Evolutionary conservation across 2,888 invertebrate genomes (phyloP), one percentile per base, ranked within the genome.

Genomic region (Drosophila ezoana): DNA sequence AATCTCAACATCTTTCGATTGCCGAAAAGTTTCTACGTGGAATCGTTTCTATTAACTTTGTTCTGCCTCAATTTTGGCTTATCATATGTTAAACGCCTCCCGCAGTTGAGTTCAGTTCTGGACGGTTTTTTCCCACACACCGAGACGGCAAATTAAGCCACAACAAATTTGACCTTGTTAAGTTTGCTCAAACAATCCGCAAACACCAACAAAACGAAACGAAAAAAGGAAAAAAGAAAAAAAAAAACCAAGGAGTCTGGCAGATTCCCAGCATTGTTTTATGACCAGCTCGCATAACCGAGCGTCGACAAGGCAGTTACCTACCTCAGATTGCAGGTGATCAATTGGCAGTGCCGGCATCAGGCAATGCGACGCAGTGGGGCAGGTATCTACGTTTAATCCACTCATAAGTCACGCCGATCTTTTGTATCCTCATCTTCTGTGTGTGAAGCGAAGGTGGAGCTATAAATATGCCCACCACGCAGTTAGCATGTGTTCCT

Each of bases 141-240:
- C 56, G 66, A 53, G 51, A 52, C 56, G 59, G 58, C 59, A 75
- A 74, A 83, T 75, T 69, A 74, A 86, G 76, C 73, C 70, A 72
- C 71, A 81, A 88, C 68, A 76, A 87, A 74, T 70, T 77, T 87
- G 89, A 85, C 87, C 89, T 85, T 85, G 89, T 85, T 87, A 75
- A 73, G 61, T 67, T 79, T 38, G 59, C 58, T 45, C 58, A 74
- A 64, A 71, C 32, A 56, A 52, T 62, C 59, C 63, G 59, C 60
- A 79, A 70, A 43, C 33, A 49, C 37, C 35, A 61, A 23, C 45
- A 44, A 54, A 62, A 66, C 60, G 49, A 16, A 49, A 44, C 13
- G 11, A 10, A 28, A 14, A 9, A 51, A 14, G n/a, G n/a, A n/a
- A n/a, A 37, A 43, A 58, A 35, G 43, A 28, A 51, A 62, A 23